Evolutionary conservation across 2,797 vertebrate species (phyloP).

Genomic region (Malurus leucopterus): DNA sequence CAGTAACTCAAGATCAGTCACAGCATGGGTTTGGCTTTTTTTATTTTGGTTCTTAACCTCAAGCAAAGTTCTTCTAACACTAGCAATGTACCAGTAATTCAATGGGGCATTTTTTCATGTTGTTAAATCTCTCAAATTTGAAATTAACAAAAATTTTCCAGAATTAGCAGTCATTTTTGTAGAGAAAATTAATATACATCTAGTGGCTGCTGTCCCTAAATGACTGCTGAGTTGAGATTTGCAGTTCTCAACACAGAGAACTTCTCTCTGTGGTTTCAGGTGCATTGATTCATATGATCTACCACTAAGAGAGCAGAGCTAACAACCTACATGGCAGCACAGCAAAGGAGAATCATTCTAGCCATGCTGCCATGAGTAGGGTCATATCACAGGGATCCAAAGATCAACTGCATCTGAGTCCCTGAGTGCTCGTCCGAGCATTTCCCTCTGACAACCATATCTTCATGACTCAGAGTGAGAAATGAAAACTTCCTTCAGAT

Average conservation of each 20-base stretch:
- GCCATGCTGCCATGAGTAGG: neutral
- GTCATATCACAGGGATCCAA: neutral
- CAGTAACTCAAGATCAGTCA: neutral
- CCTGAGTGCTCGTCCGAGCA: neutral
- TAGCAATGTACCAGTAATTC: neutral
- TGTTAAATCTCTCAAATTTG: neutral
- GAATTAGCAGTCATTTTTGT: neutral
- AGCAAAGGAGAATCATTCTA: neutral
- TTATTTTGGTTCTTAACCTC: neutral
- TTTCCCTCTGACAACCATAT: neutral
- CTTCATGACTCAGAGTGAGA: neutral
- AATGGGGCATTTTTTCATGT: neutral
- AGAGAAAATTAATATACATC: neutral
- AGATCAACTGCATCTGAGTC: neutral
- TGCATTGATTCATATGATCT: neutral
- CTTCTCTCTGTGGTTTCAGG: neutral
- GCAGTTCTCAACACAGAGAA: neutral
- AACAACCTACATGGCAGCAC: neutral
- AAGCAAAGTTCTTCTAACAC: neutral
- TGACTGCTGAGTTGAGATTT: neutral
- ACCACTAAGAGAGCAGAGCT: neutral
- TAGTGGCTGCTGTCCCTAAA: neutral
- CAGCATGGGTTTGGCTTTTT: rapidly evolving
- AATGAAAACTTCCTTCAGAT: neutral
- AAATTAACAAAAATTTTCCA: neutral